Conservation (phyloP, 1,140 invertebrate genomes). For the Cydia strobilella region DNA sequence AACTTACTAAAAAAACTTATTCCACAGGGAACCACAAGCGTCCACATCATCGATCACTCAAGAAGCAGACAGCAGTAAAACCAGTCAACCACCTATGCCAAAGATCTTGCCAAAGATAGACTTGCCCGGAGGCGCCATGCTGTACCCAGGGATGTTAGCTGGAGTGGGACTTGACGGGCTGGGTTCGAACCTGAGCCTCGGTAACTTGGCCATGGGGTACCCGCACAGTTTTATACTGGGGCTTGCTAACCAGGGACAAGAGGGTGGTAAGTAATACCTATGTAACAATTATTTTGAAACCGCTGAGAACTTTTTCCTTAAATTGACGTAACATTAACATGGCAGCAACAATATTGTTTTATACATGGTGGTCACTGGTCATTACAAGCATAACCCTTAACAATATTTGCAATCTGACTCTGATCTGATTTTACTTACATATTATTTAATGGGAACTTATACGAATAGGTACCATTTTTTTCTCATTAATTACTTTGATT, state of each 20-base stretch:
- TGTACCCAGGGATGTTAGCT: constrained; percentile 64
- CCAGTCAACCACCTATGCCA: constrained; percentile 53
- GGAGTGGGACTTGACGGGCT: constrained; percentile 60
- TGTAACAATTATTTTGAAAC: background rate
- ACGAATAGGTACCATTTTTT: too few relatives aligned
- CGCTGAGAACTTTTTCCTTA: too few relatives aligned
- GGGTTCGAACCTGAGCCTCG: constrained; percentile 63
- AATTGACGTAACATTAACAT: too few relatives aligned
- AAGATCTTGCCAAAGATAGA: constrained; percentile 68
- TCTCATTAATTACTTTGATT: background rate
- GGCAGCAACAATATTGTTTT: too few relatives aligned
- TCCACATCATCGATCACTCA: constrained; percentile 66
- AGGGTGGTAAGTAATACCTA: constrained; percentile 56
- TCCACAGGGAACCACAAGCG: constrained; percentile 46
- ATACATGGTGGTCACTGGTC: too few relatives aligned
- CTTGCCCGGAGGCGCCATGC: constrained; percentile 68
- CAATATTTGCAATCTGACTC: too few relatives aligned
- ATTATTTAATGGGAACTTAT: too few relatives aligned
- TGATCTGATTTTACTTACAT: too few relatives aligned
- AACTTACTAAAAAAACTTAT: background rate
- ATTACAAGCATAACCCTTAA: too few relatives aligned
- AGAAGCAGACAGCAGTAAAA: constrained; percentile 64
- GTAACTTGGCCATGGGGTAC: constrained; percentile 70
- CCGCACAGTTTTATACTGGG: constrained; percentile 72
- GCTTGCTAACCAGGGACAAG: constrained; percentile 70